Percentiles rank a stretch among this genome's conserved stretches.
Evolutionary conservation across 2,888 invertebrate genomes (phyloP).

Genomic region (Hemithea aestivaria): DNA sequence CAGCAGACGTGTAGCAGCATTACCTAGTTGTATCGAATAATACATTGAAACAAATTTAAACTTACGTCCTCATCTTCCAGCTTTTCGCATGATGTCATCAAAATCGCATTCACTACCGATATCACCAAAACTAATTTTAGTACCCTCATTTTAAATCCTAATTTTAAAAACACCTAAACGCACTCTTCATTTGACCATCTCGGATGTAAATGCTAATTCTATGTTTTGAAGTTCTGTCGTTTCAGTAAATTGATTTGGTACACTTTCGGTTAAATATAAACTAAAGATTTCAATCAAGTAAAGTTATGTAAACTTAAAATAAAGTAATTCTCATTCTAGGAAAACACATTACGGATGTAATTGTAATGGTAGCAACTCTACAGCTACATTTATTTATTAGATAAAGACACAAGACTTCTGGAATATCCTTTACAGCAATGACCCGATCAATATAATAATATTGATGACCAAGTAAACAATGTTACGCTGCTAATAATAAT

Average conservation of each 20-base stretch:
- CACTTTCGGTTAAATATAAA: constrained; percentile 4
- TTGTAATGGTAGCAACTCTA: too few relatives aligned
- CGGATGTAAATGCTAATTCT: background rate
- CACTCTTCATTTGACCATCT: constrained; percentile 1
- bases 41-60: too few relatives aligned
- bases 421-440: too few relatives aligned
- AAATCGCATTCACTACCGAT: background rate
- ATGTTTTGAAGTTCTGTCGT: background rate
- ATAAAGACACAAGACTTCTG: too few relatives aligned
- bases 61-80: background rate
- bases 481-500: too few relatives aligned
- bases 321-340: too few relatives aligned
- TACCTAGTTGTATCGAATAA: too few relatives aligned
- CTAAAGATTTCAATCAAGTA: background rate
- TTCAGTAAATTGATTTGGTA: constrained; percentile 8
- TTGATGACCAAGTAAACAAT: too few relatives aligned
- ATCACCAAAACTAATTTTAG: constrained; percentile 2
- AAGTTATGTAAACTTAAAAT: constrained; percentile 1
- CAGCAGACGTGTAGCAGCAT: too few relatives aligned
- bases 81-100: background rate
- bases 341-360: too few relatives aligned
- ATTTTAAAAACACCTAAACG: background rate
- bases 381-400: too few relatives aligned
- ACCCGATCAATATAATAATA: too few relatives aligned
- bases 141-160: constrained; percentile 3